A percentile compares a stretch with the other conserved stretches of the same genome.
Conservation (phyloP, 2,888 invertebrate species). For the Epinotia ramella region DNA sequence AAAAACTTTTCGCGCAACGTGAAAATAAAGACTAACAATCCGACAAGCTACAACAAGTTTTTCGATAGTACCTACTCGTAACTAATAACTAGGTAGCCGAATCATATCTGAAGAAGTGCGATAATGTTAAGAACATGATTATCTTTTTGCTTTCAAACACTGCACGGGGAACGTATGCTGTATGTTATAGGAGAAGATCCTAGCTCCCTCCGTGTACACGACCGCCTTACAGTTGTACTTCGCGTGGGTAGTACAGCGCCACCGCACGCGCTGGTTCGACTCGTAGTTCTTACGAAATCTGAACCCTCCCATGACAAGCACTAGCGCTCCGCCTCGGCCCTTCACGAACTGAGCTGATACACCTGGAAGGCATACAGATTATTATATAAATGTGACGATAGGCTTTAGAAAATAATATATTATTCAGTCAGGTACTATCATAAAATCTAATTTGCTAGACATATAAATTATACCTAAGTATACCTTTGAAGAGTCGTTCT, state of each 20-base stretch:
- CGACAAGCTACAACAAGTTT: too few relatives aligned
- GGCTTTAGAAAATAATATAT: too few relatives aligned
- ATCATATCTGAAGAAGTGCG: not conserved
- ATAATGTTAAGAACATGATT: not conserved
- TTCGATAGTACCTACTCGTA: too few relatives aligned
- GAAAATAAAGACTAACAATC: too few relatives aligned
- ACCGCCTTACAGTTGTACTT: conserved; percentile 55
- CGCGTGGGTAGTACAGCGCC: conserved; percentile 58
- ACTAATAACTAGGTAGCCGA: too few relatives aligned
- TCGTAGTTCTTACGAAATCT: conserved; percentile 49
- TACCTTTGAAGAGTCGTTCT: too few relatives aligned
- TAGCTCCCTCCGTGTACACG: conserved; percentile 52
- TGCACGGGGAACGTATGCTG: conserved; percentile 26
- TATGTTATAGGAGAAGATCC: conserved; percentile 36
- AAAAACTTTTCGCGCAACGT: too few relatives aligned
- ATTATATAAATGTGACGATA: not conserved
- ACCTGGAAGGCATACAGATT: conserved; percentile 9
- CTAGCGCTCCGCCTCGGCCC: conserved; percentile 48
- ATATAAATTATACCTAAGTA: too few relatives aligned
- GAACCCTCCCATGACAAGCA: conserved; percentile 47
- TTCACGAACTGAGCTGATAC: conserved; percentile 48
- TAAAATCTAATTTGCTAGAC: too few relatives aligned
- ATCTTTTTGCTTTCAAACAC: not conserved
- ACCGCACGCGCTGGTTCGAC: conserved; percentile 46
- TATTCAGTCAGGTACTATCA: too few relatives aligned